A percentile compares a stretch with the other conserved stretches of the same genome.
Conservation (phyloP, 2,888 invertebrate species). For the Drosophila algonquin region DNA sequence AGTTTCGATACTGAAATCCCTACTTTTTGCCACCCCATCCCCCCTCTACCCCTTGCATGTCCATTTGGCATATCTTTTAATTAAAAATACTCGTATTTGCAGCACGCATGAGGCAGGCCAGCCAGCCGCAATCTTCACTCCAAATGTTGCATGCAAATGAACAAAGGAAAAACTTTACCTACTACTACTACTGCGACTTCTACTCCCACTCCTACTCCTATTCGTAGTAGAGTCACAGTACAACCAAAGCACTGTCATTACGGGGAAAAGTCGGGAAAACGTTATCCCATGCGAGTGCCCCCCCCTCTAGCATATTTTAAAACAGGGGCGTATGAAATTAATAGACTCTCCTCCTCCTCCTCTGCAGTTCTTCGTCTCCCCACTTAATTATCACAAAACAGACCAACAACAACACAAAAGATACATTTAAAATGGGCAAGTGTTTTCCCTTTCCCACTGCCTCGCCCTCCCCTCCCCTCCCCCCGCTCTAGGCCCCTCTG, state of each 20-base stretch:
- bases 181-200: slow-evolving; percentile 10
- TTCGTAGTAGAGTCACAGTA: slow-evolving; percentile 9
- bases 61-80: slow-evolving; percentile 73
- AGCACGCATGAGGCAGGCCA: slow-evolving; percentile 59
- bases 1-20: not conserved
- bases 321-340: slow-evolving; percentile 75
- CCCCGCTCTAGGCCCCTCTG: slow-evolving; percentile 10
- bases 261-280: slow-evolving; percentile 36
- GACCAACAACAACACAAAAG: slow-evolving; percentile 32
- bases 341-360: slow-evolving; percentile 63
- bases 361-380: slow-evolving; percentile 33
- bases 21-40: not conserved
- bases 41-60: slow-evolving; percentile 51
- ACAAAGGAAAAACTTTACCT: slow-evolving; percentile 31
- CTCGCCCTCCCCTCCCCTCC: slow-evolving; percentile 6
- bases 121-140: slow-evolving; percentile 47
- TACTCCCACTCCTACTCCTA: too few relatives aligned
- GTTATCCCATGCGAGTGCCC: slow-evolving; percentile 45
- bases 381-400: slow-evolving; percentile 69
- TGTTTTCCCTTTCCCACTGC: slow-evolving; percentile 42
- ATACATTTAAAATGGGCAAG: slow-evolving; percentile 68
- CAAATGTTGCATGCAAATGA: slow-evolving; percentile 73
- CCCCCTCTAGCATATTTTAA: slow-evolving; percentile 34
- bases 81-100: slow-evolving; percentile 55
- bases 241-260: slow-evolving; percentile 37